Percentiles rank a stretch among this genome's conserved stretches.
phyloP scores from a whole-genome alignment of 2,888 invertebrate species.

The Lasioglossum marginatum region DNA sequence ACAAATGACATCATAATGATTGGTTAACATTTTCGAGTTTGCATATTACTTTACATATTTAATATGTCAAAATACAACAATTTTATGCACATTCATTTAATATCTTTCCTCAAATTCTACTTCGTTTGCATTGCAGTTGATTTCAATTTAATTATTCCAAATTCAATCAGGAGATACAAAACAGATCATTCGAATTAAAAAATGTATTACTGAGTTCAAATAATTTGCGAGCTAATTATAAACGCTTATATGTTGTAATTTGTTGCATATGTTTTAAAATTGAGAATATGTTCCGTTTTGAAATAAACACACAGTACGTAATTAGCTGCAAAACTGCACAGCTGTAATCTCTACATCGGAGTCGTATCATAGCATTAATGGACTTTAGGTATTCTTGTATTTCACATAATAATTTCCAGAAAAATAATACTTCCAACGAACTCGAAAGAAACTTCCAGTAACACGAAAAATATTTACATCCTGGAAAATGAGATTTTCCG shows the following conservation, averaged over 20 bases:
- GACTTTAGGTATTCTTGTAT: neutral
- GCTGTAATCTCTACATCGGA: too few relatives aligned
- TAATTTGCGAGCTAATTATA: too few relatives aligned
- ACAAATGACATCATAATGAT: neutral
- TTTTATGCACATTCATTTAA: neutral
- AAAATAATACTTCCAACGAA: neutral
- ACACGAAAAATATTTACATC: neutral
- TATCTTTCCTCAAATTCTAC: neutral
- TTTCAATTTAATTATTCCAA: neutral
- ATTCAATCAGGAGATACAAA: neutral
- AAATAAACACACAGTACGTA: too few relatives aligned
- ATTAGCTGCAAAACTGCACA: too few relatives aligned
- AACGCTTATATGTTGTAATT: neutral
- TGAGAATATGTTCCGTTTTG: neutral
- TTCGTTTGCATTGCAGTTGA: neutral
- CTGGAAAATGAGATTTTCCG: neutral
- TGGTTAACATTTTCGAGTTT: neutral
- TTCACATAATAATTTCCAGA: neutral
- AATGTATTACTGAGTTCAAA: neutral
- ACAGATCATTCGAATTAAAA: neutral
- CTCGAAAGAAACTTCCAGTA: neutral
- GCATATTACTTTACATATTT: neutral
- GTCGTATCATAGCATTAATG: neutral
- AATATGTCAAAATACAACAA: neutral
- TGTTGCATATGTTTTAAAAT: neutral